Base-by-base conservation (phyloP, 2,888 invertebrate genomes). In the Aphodius sticticus region DNA sequence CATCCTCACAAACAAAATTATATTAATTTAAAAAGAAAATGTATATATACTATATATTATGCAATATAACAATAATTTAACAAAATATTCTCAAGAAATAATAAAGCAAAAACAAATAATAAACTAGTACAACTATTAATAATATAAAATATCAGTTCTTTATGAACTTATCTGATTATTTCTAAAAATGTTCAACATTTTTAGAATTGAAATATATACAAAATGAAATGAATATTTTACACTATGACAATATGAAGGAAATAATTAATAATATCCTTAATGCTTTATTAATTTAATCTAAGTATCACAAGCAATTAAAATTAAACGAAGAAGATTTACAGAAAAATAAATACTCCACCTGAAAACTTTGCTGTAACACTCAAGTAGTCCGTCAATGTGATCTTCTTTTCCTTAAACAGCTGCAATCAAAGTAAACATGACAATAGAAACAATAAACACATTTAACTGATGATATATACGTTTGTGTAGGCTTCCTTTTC, bases 331-430 rank as follows among this genome's bases (percentile, higher is more conserved):
- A 35, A 72, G 6, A 72, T 35, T 72, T 72, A n/a, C 26, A 72
- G 15, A 72, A 35, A 76, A 78, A 77, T 36, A 70, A 76, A 69
- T 80, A 76, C 9, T 16, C 82, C 85, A 89, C 89, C 89, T 87
- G 87, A 84, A 79, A 86, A 83, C 83, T 88, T 88, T 9, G 87
- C 87, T 75, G 88, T 87, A 36, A 88, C 85, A 78, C 87, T 86
- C 81, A 89, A 84, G 84, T 87, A 89, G 81, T 89, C 89, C 75
- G 88, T 87, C 78, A 89, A 85, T 71, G 86, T 86, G 79, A 89
- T 89, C 85, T 88, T 88, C 85, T 88, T 88, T 77, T 89, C 88
- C 81, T 86, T 87, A 84, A 88, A 88, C 35, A 89, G 84, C 89
- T 89, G 85, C 82, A 88, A 89, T 81, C 84, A 84, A 80, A 77